Conservation (phyloP, 1,140 invertebrate species). For the Antheraea pernyi region DNA sequence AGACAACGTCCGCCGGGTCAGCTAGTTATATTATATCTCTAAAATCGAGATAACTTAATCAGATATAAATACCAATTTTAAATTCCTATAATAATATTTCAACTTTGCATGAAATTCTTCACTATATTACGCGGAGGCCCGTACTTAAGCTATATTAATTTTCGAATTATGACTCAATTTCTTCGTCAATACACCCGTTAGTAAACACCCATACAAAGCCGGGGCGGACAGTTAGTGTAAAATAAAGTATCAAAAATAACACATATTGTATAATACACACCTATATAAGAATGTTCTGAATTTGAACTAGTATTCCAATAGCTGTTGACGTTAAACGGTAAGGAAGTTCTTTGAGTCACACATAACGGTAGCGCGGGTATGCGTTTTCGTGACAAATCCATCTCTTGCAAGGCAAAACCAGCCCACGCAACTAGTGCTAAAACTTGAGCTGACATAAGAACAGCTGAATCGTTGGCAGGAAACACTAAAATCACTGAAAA, state of each 20-base stretch:
- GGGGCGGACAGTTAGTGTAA: too few species aligned
- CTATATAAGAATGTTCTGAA: slow-evolving; percentile 57
- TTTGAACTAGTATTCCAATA: slow-evolving; percentile 67
- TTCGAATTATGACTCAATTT: too few species aligned
- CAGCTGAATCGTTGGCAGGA: slow-evolving; percentile 56
- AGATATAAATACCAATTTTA: too few species aligned
- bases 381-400: slow-evolving; percentile 40
- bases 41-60: too few species aligned
- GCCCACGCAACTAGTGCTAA: slow-evolving; percentile 53
- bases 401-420: slow-evolving; percentile 60
- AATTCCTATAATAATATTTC: too few species aligned
- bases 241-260: not conserved
- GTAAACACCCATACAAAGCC: too few species aligned
- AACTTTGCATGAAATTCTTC: too few species aligned
- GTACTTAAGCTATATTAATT: too few species aligned
- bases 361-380: slow-evolving; percentile 49
- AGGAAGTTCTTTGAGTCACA: slow-evolving; percentile 37
- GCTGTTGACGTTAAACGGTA: slow-evolving; percentile 48
- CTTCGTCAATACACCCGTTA: too few species aligned
- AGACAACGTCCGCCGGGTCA: too few species aligned
- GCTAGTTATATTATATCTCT: too few species aligned
- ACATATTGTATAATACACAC: slow-evolving; percentile 32
- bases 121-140: too few species aligned
- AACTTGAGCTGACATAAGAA: slow-evolving; percentile 51
- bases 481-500: slow-evolving; percentile 64